These are phyloP conservation scores for Leptinotarsa tumamoca DNA, from an alignment of 2,888 invertebrate genomes.

Conservation along the genomic window DNA sequence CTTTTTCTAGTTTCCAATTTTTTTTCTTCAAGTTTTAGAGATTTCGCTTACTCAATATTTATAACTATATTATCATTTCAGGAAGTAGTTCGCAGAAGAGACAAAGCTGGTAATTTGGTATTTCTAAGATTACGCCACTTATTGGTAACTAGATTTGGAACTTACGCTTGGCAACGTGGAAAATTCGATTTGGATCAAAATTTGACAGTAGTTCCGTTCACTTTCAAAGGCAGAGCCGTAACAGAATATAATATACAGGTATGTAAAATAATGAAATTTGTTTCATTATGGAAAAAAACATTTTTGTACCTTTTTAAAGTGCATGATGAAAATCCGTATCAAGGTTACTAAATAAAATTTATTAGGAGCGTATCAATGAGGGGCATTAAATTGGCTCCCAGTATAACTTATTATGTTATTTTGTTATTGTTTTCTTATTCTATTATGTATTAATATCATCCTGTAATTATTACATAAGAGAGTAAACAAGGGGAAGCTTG, in stretches of 20 bases:
- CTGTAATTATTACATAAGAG: too few species aligned
- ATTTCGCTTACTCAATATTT: background rate
- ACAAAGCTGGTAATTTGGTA: conserved; percentile 71
- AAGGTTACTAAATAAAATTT: too few species aligned
- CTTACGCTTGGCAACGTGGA: conserved; percentile 79
- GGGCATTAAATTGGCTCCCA: too few species aligned
- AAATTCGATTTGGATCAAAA: conserved; percentile 79
- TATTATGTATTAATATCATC: too few species aligned
- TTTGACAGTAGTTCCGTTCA: conserved; percentile 73
- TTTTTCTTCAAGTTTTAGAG: too few species aligned
- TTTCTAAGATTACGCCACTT: conserved; percentile 77
- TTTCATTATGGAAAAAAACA: conserved; percentile 4
- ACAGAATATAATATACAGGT: conserved; percentile 81
- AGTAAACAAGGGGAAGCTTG: too few species aligned
- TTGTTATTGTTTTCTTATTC: too few species aligned
- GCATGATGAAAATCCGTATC: too few species aligned
- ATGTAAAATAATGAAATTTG: conserved; percentile 17
- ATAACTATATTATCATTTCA: conserved; percentile 39
- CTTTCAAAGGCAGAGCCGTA: conserved; percentile 77
- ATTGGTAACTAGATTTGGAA: conserved; percentile 80
- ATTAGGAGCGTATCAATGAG: too few species aligned
- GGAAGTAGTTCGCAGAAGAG: conserved; percentile 71
- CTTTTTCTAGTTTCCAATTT: too few species aligned
- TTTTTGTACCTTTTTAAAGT: too few species aligned
- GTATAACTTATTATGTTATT: too few species aligned